Evolutionary conservation across 2,797 vertebrate species (phyloP).

Genomic region (Bufotes viridis): DNA sequence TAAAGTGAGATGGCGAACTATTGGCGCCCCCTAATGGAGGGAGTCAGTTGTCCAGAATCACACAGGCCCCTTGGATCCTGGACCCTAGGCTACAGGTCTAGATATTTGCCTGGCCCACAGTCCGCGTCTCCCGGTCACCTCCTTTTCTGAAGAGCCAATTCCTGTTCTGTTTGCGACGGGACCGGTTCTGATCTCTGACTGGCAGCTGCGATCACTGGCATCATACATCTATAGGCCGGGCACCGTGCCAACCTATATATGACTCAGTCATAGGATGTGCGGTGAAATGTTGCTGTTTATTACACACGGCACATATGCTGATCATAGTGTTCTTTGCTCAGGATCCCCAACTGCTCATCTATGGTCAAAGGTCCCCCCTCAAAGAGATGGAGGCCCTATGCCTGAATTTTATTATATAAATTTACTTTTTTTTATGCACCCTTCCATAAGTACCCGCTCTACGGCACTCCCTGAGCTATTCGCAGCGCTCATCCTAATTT

Average conservation of each 20-base stretch:
- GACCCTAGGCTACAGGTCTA: too few species aligned
- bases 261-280: neutral
- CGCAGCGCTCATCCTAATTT: neutral
- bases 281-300: constrained; percentile 1
- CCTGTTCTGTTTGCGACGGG: neutral
- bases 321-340: neutral
- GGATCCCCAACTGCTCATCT: neutral
- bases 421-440: neutral
- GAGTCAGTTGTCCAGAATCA: too few species aligned
- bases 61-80: too few species aligned
- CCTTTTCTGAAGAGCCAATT: neutral
- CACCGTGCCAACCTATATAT: neutral
- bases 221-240: constrained; percentile 5
- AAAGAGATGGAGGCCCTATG: neutral
- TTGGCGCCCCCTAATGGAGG: too few species aligned
- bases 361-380: neutral
- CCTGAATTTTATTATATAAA: neutral
- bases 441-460: neutral
- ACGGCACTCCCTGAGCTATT: neutral
- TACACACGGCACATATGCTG: neutral
- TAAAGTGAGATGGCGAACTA: too few species aligned
- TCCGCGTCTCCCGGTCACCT: neutral
- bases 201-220: constrained; percentile 15
- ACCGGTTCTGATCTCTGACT: constrained; percentile 13
- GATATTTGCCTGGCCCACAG: neutral